Conservation (phyloP, 2,797 vertebrate genomes). For the Rallus crepitans region DNA sequence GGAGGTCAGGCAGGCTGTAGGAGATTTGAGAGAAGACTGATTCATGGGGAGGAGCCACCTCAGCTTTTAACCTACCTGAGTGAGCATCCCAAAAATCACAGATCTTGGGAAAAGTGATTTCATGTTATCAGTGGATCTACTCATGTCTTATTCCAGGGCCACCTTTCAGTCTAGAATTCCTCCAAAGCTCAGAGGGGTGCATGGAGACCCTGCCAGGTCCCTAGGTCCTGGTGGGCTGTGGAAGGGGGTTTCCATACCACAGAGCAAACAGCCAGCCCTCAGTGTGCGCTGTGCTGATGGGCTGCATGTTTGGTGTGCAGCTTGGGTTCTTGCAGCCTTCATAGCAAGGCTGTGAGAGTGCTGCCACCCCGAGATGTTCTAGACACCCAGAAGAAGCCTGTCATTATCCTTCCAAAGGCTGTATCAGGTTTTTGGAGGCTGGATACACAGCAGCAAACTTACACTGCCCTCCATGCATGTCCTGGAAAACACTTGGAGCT, state of each 20-base stretch:
- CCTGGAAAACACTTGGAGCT: not conserved
- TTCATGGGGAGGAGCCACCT: not conserved
- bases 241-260: accelerated
- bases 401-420: not conserved
- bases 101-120: not conserved
- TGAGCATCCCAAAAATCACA: not conserved
- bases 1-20: not conserved
- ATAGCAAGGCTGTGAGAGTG: not conserved
- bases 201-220: not conserved
- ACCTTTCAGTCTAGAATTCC: not conserved
- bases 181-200: not conserved
- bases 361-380: not conserved
- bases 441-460: not conserved
- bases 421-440: not conserved
- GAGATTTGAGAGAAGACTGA: not conserved
- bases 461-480: not conserved
- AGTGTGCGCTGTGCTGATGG: not conserved
- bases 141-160: not conserved
- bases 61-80: not conserved
- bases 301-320: not conserved
- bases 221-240: not conserved
- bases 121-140: too few relatives aligned
- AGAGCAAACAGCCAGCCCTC: not conserved
- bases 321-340: not conserved
- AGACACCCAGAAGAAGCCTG: not conserved